Evolutionary conservation across 1,140 invertebrate species (phyloP), one percentile per base, ranked within the genome.

Genomic region (Campoletis sonorensis): DNA sequence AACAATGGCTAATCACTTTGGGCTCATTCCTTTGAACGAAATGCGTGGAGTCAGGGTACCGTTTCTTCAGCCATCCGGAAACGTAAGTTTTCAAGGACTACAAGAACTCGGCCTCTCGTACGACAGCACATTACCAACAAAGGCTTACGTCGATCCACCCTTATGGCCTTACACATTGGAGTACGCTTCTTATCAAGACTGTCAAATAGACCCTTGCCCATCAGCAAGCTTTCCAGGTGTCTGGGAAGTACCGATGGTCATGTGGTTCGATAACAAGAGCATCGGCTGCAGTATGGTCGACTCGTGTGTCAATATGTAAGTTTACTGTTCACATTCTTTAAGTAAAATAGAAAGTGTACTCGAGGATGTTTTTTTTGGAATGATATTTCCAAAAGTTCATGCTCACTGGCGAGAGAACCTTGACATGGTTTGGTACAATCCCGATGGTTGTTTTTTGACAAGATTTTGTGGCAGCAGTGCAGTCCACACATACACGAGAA

Each of bases 151-250:
- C 16, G 88, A 93, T 78, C 94, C 94, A 18, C 92, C 93, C 61
- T 89, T 95, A 45, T 96, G 95, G 94, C 95, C 96, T 0, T 96
- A 96, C 85, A 96, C 95, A 3, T 87, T 96, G 75, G 94, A 96
- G 84, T 96, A 94, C 85, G 84, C 85, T 2, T 93, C 92, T 4
- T 91, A 85, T 80, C 94, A 95, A 86, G 95, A 96, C 80, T 96
- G 95, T 84, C 89, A 91, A 70, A 93, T 95, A 45, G 92, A 92
- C 3, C 93, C 93, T 0, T 96, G 95, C 86, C 95, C 95, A 0
- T 92, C 90, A 40, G 93, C 93, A 1, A 92, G 93, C 0, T 92
- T 94, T 68, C 94, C 94, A 5, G 94, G 93, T 15, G 82, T 94
- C 0, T 95, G 95, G 95, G 92, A 94, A 0, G 88, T 93, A 40